Conservation (phyloP, 2,888 invertebrate genomes). For the Macrosiphum euphorbiae region DNA sequence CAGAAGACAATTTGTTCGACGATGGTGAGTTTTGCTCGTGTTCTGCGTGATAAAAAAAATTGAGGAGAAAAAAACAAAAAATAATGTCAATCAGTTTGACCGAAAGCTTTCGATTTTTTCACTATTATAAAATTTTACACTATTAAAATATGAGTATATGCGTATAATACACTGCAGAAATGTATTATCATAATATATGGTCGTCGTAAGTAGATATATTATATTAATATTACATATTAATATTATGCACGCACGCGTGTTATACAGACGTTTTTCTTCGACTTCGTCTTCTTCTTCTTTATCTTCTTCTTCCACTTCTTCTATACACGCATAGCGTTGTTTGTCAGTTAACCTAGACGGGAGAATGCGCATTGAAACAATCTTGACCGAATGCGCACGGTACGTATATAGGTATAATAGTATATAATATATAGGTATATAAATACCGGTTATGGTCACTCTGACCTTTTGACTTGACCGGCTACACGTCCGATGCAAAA, state of each 20-base stretch:
- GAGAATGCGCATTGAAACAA: not conserved
- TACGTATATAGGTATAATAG: not conserved
- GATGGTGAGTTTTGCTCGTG: not conserved
- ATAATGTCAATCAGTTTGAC: not conserved
- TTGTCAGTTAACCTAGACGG: constrained; percentile 24
- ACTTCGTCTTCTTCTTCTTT: not conserved
- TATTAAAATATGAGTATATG: not conserved
- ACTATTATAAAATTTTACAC: not conserved
- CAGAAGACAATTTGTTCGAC: not conserved
- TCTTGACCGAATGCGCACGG: not conserved
- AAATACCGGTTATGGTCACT: constrained; percentile 53
- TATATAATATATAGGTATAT: not conserved
- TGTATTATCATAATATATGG: not conserved
- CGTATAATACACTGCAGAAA: not conserved
- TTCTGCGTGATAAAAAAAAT: not conserved
- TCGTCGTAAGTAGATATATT: not conserved
- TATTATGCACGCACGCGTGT: not conserved
- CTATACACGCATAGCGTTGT: not conserved
- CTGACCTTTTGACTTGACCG: constrained; percentile 57
- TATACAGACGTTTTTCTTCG: not conserved
- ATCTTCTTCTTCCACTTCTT: too few species aligned
- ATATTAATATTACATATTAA: not conserved
- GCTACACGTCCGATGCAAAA: constrained; percentile 39
- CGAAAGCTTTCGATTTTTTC: constrained; percentile 47
- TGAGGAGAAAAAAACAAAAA: not conserved